Conservation (phyloP, 2,797 vertebrate species). For the Tangara arthus region DNA sequence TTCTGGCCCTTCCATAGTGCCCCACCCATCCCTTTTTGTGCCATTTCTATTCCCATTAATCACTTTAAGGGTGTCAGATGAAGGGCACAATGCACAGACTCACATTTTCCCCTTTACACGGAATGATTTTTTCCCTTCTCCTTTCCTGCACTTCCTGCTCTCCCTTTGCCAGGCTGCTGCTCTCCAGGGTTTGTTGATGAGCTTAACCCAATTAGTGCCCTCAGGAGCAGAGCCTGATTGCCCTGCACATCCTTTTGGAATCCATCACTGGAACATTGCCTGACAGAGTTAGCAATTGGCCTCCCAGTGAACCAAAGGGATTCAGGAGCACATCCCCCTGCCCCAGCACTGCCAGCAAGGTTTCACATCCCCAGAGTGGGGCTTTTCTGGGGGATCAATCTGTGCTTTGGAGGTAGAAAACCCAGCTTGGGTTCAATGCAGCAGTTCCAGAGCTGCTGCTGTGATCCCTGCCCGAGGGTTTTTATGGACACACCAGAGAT, state of each 20-base stretch:
- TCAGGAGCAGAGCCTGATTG: slow-evolving; percentile 33
- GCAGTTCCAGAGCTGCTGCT: not conserved
- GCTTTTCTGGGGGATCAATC: not conserved
- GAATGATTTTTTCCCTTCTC: not conserved
- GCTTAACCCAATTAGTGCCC: slow-evolving; percentile 50
- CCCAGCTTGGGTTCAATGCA: not conserved
- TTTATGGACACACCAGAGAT: not conserved
- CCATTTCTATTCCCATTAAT: fast-evolving
- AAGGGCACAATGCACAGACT: not conserved
- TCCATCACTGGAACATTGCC: slow-evolving; percentile 35
- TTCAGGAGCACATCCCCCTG: not conserved
- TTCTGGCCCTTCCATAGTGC: fast-evolving
- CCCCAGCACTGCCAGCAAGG: not conserved
- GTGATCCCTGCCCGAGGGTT: not conserved
- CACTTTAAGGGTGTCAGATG: not conserved
- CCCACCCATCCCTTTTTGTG: fast-evolving
- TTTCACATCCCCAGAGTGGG: not conserved
- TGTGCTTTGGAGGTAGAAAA: not conserved
- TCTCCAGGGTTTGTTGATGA: not conserved
- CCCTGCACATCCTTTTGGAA: slow-evolving; percentile 31
- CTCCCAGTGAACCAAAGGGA: slow-evolving; percentile 10
- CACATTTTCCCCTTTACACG: not conserved
- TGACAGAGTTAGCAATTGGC: not conserved
- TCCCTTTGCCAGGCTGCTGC: not conserved
- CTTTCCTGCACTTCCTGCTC: not conserved